phyloP scores from a whole-genome alignment of 2,113 vertebrate species.

The Microcebus jonahi region DNA sequence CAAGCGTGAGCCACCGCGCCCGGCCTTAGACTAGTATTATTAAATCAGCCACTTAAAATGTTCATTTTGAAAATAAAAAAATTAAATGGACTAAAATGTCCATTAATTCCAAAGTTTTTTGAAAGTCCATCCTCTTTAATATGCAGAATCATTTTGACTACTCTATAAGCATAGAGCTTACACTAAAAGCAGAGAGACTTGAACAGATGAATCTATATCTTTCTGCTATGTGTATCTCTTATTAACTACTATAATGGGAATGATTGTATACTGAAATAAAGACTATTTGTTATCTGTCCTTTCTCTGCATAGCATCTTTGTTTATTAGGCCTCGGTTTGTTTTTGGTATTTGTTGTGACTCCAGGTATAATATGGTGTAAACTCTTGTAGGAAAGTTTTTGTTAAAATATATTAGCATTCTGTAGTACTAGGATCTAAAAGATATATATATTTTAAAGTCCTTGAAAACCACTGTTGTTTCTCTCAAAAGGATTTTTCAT shows the following conservation, averaged over 20 bases:
- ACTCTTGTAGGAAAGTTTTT: slow-evolving; percentile 21
- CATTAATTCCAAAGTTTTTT: slow-evolving; percentile 31
- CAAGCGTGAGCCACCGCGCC: too few relatives aligned
- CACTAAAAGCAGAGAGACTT: background rate
- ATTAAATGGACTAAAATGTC: slow-evolving; percentile 2
- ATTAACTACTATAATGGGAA: background rate
- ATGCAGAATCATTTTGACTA: slow-evolving; percentile 31
- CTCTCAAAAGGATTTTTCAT: background rate
- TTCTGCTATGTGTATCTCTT: slow-evolving; percentile 6
- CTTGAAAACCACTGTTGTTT: slow-evolving; percentile 38
- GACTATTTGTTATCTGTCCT: background rate
- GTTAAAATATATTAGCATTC: background rate
- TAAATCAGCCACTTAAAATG: background rate
- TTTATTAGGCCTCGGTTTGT: background rate
- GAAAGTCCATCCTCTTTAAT: background rate
- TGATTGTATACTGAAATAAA: background rate
- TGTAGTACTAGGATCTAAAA: background rate
- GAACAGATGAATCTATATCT: slow-evolving; percentile 4
- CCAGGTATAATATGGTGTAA: background rate
- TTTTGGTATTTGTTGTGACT: background rate
- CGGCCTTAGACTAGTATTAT: background rate
- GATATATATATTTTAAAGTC: background rate
- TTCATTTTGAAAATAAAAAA: slow-evolving; percentile 21
- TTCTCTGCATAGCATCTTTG: background rate
- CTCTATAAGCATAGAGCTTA: background rate